Conservation (phyloP, 2,888 invertebrate species). For the Tetranychus piercei region DNA sequence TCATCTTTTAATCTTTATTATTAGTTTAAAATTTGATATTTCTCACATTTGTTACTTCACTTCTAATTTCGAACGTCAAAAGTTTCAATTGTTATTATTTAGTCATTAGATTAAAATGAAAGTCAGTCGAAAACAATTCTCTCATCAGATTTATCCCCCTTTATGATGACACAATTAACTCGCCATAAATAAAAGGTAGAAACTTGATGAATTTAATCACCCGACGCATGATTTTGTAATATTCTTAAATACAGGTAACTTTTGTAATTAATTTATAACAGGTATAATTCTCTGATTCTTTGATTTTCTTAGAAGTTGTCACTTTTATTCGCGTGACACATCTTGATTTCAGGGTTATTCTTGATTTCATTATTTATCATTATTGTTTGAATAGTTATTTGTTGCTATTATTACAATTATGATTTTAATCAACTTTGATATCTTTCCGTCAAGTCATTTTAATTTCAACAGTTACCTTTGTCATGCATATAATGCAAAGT, state of each 20-base stretch:
- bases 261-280: neutral
- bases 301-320: conserved; percentile 1
- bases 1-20: neutral
- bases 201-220: neutral
- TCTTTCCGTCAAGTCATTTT: neutral
- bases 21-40: neutral
- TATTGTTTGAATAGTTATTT: neutral
- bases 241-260: neutral
- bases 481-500: no score
- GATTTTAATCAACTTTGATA: neutral
- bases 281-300: neutral
- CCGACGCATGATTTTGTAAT: neutral
- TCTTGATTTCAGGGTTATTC: neutral
- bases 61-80: neutral
- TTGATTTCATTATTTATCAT: neutral
- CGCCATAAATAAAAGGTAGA: neutral
- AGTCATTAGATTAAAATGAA: neutral
- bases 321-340: conserved; percentile 7
- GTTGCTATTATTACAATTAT: neutral
- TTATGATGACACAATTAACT: neutral
- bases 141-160: neutral
- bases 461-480: no score
- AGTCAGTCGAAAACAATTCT: neutral
- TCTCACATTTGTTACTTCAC: no score
- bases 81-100: neutral